Evolutionary conservation across 2,888 invertebrate species (phyloP).

Genomic region (Crocallis elinguaria): DNA sequence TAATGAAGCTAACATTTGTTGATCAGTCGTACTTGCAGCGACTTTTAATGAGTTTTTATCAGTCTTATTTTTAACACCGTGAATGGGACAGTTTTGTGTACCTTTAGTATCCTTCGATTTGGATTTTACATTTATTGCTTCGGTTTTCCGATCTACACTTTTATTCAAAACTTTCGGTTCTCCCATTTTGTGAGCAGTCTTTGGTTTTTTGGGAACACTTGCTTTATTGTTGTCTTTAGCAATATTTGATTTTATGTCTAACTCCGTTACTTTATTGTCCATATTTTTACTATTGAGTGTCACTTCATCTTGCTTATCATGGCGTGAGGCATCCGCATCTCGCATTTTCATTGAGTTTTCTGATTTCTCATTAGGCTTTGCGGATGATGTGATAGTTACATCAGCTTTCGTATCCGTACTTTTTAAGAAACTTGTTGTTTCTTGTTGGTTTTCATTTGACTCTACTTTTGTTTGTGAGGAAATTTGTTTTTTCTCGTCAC

Average conservation of each 20-base stretch:
- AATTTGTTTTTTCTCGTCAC: not conserved
- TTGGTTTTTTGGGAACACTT: conserved; percentile 11
- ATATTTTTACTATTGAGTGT: not conserved
- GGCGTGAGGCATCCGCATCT: not conserved
- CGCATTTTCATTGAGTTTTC: not conserved
- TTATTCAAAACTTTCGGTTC: conserved; percentile 3
- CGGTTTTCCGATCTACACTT: not conserved
- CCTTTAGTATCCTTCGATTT: conserved; percentile 14
- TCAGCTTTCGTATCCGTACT: not conserved
- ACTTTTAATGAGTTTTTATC: conserved; percentile 2
- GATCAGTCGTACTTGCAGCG: not conserved
- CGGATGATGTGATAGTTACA: not conserved
- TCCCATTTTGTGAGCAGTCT: conserved; percentile 8
- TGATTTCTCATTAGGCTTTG: not conserved
- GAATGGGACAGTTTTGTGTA: conserved; percentile 21
- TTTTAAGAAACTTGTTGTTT: not conserved
- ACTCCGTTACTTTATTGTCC: not conserved
- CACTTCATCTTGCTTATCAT: not conserved
- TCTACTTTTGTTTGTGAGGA: not conserved
- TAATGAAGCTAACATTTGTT: not conserved
- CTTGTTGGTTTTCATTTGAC: not conserved
- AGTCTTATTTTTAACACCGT: conserved; percentile 17
- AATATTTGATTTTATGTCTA: conserved; percentile 1
- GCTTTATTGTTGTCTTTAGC: conserved; percentile 8
- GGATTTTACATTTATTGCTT: not conserved